Base-by-base conservation (phyloP, 2,797 vertebrate species). In the Hippopotamyrus pictus region DNA sequence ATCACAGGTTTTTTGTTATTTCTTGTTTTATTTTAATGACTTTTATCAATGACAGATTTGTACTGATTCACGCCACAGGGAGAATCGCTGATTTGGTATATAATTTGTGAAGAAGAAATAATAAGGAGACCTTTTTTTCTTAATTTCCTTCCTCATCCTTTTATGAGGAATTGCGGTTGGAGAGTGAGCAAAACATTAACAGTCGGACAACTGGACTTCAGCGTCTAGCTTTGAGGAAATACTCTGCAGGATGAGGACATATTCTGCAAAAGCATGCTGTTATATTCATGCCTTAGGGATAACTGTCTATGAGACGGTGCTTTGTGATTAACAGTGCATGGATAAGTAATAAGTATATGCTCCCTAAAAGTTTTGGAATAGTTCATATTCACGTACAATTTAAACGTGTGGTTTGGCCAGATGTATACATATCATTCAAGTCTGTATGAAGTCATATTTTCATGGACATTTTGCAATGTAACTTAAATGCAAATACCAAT, bases 91-190 rank as follows among this genome's bases (percentile, higher is more conserved):
- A 86, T 14, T 51, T 25, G 85, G 29, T 41, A 37, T 44, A 19
- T 57, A 87, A 87, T 57, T 87, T 87, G 53, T 44, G 8, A 59
- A 87, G 51, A 87, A 87, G 41, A 86, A 41, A 53, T 1, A 87
- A 86, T 0, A 87, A 86, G 12, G 57, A n/a, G 14, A 44, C 17
- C 5, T 14, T 87, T 54, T 37, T 87, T n/a, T 3, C 51, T 57
- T 57, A 29, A 19, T 83, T 53, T 57, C 41, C 51, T 37, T 87
- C 53, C 4, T 44, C 44, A 11, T 46, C n/a, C 3, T 85, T 12
- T 25, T 51, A 85, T 85, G 82, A 85, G 11, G 9, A 85, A 51
- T 22, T 73, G n/a, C 0, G 11, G 48, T 29, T 51, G 48, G 48
- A 85, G 44, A 51, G 44, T 51, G 48, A 51, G 22, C n/a, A 48